phyloP scores from a whole-genome alignment of 2,113 vertebrate genomes.

The Xyrauchen texanus region DNA sequence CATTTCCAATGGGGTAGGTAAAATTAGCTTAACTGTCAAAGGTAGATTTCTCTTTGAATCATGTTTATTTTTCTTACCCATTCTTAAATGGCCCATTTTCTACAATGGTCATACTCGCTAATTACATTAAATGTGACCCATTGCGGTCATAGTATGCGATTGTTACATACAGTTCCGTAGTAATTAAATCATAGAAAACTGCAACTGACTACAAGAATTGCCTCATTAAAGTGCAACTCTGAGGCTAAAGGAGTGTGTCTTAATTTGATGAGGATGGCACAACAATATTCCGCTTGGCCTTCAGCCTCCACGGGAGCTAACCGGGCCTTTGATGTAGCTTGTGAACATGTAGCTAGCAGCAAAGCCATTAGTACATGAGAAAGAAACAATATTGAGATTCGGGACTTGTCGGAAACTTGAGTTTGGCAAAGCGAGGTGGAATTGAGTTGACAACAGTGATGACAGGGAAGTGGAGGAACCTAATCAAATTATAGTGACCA shows the following conservation, averaged over 20 bases:
- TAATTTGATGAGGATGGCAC: constrained; percentile 37
- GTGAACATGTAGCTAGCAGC: constrained; percentile 21
- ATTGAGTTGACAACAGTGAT: constrained; percentile 43
- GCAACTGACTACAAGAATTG: constrained; percentile 17
- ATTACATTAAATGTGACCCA: not conserved
- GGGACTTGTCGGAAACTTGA: constrained; percentile 36
- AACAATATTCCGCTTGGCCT: constrained; percentile 16
- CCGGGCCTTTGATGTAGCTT: constrained; percentile 30
- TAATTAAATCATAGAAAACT: constrained; percentile 11
- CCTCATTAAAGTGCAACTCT: constrained; percentile 1
- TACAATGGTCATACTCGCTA: too few relatives aligned
- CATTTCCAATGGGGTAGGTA: too few relatives aligned
- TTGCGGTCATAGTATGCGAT: not conserved
- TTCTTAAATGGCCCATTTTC: too few relatives aligned
- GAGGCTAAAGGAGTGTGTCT: constrained; percentile 7
- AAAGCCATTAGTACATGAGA: constrained; percentile 35
- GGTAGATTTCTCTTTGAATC: too few relatives aligned
- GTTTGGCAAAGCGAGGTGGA: constrained; percentile 19
- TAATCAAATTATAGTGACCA: constrained; percentile 49
- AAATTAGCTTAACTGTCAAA: too few relatives aligned
- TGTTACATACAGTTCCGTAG: not conserved
- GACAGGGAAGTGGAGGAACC: constrained; percentile 36
- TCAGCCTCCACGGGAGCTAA: constrained; percentile 29
- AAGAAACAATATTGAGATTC: constrained; percentile 42
- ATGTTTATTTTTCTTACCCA: too few relatives aligned